phyloP scores from a whole-genome alignment of 2,113 vertebrate species.

The Seriola rivoliana region DNA sequence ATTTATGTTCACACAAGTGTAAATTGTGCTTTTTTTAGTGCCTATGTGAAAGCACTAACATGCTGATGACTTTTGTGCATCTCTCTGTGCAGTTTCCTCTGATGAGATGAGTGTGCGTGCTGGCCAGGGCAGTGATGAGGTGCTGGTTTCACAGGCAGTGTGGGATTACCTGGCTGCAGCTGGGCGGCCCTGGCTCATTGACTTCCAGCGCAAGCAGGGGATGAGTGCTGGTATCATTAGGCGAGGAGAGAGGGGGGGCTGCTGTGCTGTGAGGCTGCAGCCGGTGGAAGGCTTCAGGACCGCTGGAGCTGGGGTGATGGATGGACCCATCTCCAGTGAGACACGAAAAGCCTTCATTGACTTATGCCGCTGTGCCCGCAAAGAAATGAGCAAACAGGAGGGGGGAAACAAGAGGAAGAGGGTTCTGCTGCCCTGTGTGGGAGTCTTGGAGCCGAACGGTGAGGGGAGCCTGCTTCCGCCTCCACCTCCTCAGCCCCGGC shows the following conservation, averaged over 20 bases:
- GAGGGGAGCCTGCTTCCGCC: conserved; percentile 82
- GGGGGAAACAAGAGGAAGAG: conserved; percentile 88
- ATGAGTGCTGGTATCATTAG: conserved; percentile 90
- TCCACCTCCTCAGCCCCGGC: conserved; percentile 80
- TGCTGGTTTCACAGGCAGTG: conserved; percentile 92
- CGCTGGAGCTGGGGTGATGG: conserved; percentile 81
- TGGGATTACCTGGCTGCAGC: conserved; percentile 95
- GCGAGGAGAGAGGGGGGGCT: conserved; percentile 93
- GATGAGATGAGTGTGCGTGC: conserved; percentile 88
- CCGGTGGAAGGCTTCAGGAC: conserved; percentile 85
- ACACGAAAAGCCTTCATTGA: conserved; percentile 88
- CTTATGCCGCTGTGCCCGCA: conserved; percentile 89
- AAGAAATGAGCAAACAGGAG: conserved; percentile 90
- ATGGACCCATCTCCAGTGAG: conserved; percentile 87
- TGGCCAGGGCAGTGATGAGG: conserved; percentile 92
- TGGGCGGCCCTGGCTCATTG: conserved; percentile 90
- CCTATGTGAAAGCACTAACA: conserved; percentile 2
- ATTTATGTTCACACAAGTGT: neutral
- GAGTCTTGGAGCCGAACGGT: conserved; percentile 78
- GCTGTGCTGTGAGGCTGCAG: conserved; percentile 92
- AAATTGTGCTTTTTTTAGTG: conserved; percentile 21
- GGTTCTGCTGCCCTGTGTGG: conserved; percentile 85
- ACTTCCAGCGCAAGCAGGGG: conserved; percentile 92
- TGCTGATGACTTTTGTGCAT: conserved; percentile 51
- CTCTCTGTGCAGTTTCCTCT: conserved; percentile 84